phyloP scores from a whole-genome alignment of 2,113 vertebrate species.

The Oncorhynchus tshawytscha region DNA sequence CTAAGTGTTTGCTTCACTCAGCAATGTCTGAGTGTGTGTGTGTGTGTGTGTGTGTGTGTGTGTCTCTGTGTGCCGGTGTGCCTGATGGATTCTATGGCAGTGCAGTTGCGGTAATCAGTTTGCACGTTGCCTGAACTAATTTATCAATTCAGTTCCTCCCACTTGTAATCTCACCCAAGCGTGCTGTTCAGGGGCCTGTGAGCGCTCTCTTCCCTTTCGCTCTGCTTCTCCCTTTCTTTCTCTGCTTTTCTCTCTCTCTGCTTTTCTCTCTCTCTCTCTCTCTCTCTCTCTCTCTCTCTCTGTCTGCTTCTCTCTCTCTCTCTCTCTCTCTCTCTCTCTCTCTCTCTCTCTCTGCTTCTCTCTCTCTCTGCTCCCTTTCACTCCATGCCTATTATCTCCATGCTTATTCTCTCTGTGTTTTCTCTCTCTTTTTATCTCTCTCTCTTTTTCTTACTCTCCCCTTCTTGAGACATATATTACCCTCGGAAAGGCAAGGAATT shows the following conservation, averaged over 20 bases:
- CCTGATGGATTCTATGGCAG: slow-evolving; percentile 63
- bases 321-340: slow-evolving; percentile 29
- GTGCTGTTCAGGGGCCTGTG: slow-evolving; percentile 35
- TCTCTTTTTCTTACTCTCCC: slow-evolving; percentile 10
- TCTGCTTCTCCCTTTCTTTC: not conserved
- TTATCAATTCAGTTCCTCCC: slow-evolving; percentile 73
- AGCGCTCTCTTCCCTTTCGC: slow-evolving; percentile 19
- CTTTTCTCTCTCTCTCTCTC: slow-evolving; percentile 31
- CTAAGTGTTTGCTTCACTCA: slow-evolving; percentile 49
- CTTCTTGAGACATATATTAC: not conserved
- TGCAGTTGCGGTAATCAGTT: slow-evolving; percentile 69
- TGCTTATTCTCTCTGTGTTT: slow-evolving; percentile 46
- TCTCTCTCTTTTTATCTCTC: not conserved
- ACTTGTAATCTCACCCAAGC: slow-evolving; percentile 66
- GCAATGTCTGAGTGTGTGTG: slow-evolving; percentile 7
- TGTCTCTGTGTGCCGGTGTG: slow-evolving; percentile 44
- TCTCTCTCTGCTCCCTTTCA: not conserved
- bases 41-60: not conserved
- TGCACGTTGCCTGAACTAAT: slow-evolving; percentile 71
- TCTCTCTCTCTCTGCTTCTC: slow-evolving; percentile 1
- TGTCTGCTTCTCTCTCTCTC: not conserved
- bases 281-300: not conserved
- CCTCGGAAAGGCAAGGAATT: too few relatives aligned
- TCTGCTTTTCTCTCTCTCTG: too few relatives aligned
- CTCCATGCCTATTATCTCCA: not conserved